phyloP scores from a whole-genome alignment of 2,888 invertebrate species.

The Hermaeophaga mercurialis region DNA sequence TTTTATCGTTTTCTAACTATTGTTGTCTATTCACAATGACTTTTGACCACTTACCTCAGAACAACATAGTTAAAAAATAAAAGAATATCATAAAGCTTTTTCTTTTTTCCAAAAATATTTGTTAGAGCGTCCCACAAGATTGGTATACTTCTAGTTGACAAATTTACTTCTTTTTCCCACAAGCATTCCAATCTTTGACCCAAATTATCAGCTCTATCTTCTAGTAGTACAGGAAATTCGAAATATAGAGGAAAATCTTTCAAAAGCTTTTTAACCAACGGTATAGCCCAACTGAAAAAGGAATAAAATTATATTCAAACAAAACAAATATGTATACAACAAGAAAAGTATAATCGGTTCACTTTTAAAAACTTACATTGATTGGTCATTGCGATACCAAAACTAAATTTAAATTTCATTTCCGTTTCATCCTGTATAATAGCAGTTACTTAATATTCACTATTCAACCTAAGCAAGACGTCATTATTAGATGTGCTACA shows the following conservation, averaged over 20 bases:
- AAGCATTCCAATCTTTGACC: not conserved
- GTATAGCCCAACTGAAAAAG: conserved; percentile 2
- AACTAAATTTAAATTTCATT: too few species aligned
- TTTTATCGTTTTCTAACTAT: too few species aligned
- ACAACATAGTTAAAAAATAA: not conserved
- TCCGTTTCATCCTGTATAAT: too few species aligned
- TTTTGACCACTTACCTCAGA: not conserved
- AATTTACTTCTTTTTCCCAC: not conserved
- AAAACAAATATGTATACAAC: too few species aligned
- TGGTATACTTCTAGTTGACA: not conserved
- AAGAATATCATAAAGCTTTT: not conserved
- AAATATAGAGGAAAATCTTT: not conserved
- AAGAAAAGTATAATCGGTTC: too few species aligned
- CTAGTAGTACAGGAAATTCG: not conserved
- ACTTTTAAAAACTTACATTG: too few species aligned
- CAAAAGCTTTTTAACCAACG: conserved; percentile 3
- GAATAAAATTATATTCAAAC: too few species aligned
- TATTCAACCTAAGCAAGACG: too few species aligned
- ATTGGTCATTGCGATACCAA: too few species aligned
- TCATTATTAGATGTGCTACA: too few species aligned
- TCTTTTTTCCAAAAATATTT: not conserved
- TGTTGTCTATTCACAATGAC: too few species aligned
- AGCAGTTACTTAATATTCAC: too few species aligned
- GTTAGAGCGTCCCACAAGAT: not conserved
- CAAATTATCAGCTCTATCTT: not conserved